Evolutionary conservation across 1,140 invertebrate genomes (phyloP).

Genomic region (Lasioglossum baleicum): DNA sequence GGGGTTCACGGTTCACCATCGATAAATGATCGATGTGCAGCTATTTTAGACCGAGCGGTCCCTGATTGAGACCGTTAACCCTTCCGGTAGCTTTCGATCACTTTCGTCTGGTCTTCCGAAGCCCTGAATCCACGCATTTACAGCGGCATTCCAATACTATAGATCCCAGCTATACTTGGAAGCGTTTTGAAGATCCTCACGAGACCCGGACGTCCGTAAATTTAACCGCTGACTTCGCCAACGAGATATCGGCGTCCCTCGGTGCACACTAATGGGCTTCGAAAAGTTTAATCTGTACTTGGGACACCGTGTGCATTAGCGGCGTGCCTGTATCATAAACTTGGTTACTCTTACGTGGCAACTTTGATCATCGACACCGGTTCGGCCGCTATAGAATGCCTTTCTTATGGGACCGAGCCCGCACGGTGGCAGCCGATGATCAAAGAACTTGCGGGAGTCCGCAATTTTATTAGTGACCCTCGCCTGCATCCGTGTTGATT

Average conservation of each 20-base stretch:
- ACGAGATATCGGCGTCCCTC: slow-evolving; percentile 31
- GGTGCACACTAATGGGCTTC: slow-evolving; percentile 53
- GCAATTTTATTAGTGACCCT: no score
- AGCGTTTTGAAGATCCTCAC: slow-evolving; percentile 30
- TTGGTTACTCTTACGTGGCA: slow-evolving; percentile 36
- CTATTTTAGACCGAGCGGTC: not conserved
- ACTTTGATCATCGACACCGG: slow-evolving; percentile 28
- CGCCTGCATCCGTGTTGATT: no score
- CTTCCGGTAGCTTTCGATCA: slow-evolving; percentile 18
- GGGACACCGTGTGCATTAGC: slow-evolving; percentile 42
- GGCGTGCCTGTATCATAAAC: slow-evolving; percentile 29
- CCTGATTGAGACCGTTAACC: not conserved
- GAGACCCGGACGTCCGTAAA: slow-evolving; percentile 49
- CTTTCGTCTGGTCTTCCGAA: not conserved
- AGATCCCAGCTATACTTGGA: slow-evolving; percentile 19
- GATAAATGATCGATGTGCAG: not conserved
- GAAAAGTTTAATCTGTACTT: slow-evolving; percentile 52
- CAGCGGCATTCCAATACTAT: not conserved
- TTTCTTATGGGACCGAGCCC: not conserved
- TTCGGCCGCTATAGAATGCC: slow-evolving; percentile 1
- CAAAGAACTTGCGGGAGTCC: no score
- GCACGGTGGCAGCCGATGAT: no score
- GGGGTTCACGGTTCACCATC: not conserved
- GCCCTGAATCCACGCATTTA: not conserved
- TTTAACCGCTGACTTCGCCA: slow-evolving; percentile 59